These are phyloP conservation scores for Campylorhamphus procurvoides DNA, from an alignment of 2,113 vertebrate species.

Conservation along the genomic window DNA sequence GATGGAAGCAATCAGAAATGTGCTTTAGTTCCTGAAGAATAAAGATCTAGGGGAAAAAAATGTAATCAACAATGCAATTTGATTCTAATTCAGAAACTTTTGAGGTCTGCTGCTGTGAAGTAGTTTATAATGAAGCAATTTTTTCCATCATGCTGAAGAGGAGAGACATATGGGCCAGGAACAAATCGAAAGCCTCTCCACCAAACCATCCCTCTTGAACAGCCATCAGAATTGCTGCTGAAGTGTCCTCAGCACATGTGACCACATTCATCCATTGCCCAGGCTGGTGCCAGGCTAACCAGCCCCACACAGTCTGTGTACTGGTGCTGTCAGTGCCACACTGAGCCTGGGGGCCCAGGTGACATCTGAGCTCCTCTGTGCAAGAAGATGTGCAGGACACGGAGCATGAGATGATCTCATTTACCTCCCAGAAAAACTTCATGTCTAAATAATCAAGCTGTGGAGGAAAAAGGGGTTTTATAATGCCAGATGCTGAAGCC, in stretches of 20 bases:
- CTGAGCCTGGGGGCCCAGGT: neutral
- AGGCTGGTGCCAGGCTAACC: neutral
- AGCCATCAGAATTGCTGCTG: neutral
- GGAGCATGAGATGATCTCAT: neutral
- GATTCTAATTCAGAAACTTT: constrained; percentile 10
- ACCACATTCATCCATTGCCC: neutral
- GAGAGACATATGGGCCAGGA: neutral
- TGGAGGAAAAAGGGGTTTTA: neutral
- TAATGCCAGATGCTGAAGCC: neutral
- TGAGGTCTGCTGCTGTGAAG: neutral
- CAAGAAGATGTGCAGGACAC: neutral
- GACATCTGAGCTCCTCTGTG: neutral
- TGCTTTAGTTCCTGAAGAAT: neutral
- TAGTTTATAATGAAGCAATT: constrained; percentile 22
- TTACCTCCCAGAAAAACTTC: neutral
- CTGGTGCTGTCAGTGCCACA: fast-evolving
- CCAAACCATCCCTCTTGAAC: neutral
- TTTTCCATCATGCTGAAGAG: neutral
- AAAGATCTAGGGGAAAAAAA: neutral
- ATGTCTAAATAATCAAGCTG: neutral
- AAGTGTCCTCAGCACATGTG: neutral
- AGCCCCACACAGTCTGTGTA: fast-evolving
- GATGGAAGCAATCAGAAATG: neutral
- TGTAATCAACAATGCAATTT: neutral
- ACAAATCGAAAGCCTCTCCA: neutral